Conservation (phyloP, 2,797 vertebrate genomes). For the Fistularia commersonii region DNA sequence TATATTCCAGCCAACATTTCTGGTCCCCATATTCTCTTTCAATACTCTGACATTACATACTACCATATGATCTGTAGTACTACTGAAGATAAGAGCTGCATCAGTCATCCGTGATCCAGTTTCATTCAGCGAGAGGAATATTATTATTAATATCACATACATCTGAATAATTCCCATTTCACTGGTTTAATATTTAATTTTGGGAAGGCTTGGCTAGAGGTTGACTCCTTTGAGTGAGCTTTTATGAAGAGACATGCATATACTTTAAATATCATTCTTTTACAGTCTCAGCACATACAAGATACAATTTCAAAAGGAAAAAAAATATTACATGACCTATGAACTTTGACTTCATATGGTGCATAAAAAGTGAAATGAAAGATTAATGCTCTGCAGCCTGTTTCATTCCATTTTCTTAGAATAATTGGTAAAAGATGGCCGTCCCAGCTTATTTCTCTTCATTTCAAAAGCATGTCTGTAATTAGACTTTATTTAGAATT, state of each 20-base stretch:
- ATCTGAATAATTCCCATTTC: slow-evolving; percentile 51
- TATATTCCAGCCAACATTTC: slow-evolving; percentile 10
- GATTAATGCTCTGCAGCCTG: slow-evolving; percentile 30
- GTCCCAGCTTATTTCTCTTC: slow-evolving; percentile 54
- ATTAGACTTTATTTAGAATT: slow-evolving; percentile 69
- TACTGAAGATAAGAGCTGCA: slow-evolving; percentile 37
- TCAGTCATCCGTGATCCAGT: slow-evolving; percentile 32
- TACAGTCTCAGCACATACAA: slow-evolving; percentile 7
- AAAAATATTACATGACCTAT: slow-evolving; percentile 30
- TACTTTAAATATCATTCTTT: slow-evolving; percentile 31
- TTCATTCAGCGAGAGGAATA: slow-evolving; percentile 29
- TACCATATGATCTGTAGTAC: slow-evolving; percentile 19
- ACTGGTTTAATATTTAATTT: slow-evolving; percentile 54
- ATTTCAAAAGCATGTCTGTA: slow-evolving; percentile 57
- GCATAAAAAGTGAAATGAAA: slow-evolving; percentile 30
- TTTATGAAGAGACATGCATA: slow-evolving; percentile 25
- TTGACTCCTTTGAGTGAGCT: slow-evolving; percentile 32
- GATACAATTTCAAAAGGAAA: slow-evolving; percentile 17
- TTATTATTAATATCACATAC: slow-evolving; percentile 37
- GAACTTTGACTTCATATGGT: slow-evolving; percentile 35
- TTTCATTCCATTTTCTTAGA: slow-evolving; percentile 35
- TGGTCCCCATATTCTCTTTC: slow-evolving; percentile 6
- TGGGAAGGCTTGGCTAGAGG: slow-evolving; percentile 28
- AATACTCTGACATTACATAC: slow-evolving; percentile 8
- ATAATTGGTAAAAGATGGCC: slow-evolving; percentile 48